Evolutionary conservation across 2,113 vertebrate species (phyloP), one percentile per base, ranked within the genome.

Genomic region (Marmota flaviventris): DNA sequence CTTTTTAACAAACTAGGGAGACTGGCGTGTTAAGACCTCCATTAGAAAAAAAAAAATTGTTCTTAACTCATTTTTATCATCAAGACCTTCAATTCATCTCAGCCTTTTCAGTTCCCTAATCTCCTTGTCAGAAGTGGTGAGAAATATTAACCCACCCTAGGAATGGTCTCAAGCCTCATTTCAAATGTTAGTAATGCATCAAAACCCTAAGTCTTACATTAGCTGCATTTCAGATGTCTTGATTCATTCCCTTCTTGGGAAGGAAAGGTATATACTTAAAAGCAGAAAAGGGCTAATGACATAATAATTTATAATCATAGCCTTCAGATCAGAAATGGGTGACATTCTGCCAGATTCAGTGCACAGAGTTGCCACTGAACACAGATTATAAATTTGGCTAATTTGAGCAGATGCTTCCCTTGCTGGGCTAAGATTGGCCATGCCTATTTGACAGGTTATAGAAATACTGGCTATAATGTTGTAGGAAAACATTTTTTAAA

Each of bases 91-190:
- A 61, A 37, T 95, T 93, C 82, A 72, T 96, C 72, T 97, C 58
- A 72, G 72, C 27, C 18, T 89, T 93, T 92, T 92, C 94, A 96
- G 39, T 45, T 95, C 76, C 48, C 48, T 85, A 42, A 92, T 95
- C 93, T 94, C 93, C 76, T 97, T 95, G 88, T 96, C 91, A 93
- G 77, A 96, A 92, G 72, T 81, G 27, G 48, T 81, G 88, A 92
- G 93, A 98, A 96, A 88, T 91, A 85, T 85, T 92, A 94, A 32
- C 29, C 81, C 20, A n/a, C 34, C 34, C 0, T 65, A 85, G 93
- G 51, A 95, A 72, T 73, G 81, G 51, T 82, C 76, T 96, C 72
- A 85, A 82, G 51, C 85, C 87, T 96, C 58, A 61, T 93, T 96
- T 88, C 51, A 73, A 67, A 61, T 92, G 76, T 96, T 92, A 92